Conservation (phyloP, 2,888 invertebrate genomes). For the Dynastes hyllus region DNA sequence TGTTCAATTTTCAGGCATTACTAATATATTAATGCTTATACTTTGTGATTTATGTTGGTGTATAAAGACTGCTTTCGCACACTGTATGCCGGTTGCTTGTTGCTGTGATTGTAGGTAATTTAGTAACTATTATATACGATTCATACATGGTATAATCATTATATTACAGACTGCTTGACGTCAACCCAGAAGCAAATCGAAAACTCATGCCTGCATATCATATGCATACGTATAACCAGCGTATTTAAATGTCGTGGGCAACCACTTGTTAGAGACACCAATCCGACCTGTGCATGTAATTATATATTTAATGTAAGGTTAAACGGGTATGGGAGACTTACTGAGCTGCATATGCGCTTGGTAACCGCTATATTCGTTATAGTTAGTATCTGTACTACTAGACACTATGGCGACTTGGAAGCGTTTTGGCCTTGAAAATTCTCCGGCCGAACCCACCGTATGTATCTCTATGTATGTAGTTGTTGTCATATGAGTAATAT, state of each 20-base stretch:
- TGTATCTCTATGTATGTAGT: background rate
- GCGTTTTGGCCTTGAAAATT: slow-evolving; percentile 18
- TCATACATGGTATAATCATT: background rate
- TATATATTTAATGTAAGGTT: slow-evolving; percentile 36
- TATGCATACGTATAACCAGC: background rate
- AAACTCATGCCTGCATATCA: background rate
- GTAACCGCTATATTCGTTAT: background rate
- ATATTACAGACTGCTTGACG: background rate
- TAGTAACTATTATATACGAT: background rate
- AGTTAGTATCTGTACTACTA: background rate
- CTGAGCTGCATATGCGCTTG: background rate
- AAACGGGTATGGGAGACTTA: background rate
- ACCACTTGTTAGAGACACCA: slow-evolving; percentile 3
- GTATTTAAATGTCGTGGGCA: background rate
- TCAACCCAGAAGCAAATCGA: background rate
- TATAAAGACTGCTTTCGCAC: too few relatives aligned
- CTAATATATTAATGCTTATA: too few relatives aligned
- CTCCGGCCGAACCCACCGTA: background rate
- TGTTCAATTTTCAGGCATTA: too few relatives aligned
- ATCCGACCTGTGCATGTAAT: slow-evolving; percentile 12
- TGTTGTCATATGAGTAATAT: slow-evolving; percentile 18
- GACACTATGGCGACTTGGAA: slow-evolving; percentile 22
- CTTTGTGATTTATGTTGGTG: too few relatives aligned
- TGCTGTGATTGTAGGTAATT: too few relatives aligned
- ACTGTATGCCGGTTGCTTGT: too few relatives aligned